Base-by-base conservation (phyloP, 2,797 vertebrate genomes). In the Sphaeramia orbicularis region DNA sequence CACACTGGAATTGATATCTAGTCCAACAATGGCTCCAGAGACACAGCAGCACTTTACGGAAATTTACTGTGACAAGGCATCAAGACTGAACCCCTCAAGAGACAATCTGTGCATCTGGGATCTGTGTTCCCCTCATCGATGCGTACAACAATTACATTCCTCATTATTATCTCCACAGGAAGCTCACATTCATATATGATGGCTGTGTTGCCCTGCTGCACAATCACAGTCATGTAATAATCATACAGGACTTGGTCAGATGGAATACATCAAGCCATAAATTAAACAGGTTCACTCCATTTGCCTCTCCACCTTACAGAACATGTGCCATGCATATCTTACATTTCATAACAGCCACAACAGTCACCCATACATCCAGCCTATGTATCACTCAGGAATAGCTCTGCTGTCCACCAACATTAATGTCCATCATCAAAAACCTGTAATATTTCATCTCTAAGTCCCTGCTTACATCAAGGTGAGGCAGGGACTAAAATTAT, bases 261-360 rank as follows among this genome's bases (percentile, higher is more conserved):
- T 78, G 62, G 68, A 84, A 84, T 71, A 73, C 71, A 85, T 84
- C 36, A 80, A 81, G 56, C 52, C 71, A 69, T 80, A 68, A 84
- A 89, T 87, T 49, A 80, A 84, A 76, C 81, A 73, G 77, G 68
- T 81, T 67, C 77, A 62, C 43, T 60, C 47, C n/a, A 59, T 78
- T 61, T 45, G 56, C 52, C 56, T 56, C 77, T 80, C 76, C 83
- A 88, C 76, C 78, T 84, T 59, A 67, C 63, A 85, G 71, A 85
- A 83, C 89, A 90, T 91, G 76, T 91, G 86, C 88, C 78, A 80
- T 81, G 81, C 79, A 84, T 83, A 84, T 86, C 78, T 74, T 76
- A 76, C 70, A 88, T 92, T 91, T 91, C 83, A 86, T 88, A 88
- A 89, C 82, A 91, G 79, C 71, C 78, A 84, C 66, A 86, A 82